Base-by-base conservation (phyloP, 2,797 vertebrate species). In the Leptoclinus maculatus region DNA sequence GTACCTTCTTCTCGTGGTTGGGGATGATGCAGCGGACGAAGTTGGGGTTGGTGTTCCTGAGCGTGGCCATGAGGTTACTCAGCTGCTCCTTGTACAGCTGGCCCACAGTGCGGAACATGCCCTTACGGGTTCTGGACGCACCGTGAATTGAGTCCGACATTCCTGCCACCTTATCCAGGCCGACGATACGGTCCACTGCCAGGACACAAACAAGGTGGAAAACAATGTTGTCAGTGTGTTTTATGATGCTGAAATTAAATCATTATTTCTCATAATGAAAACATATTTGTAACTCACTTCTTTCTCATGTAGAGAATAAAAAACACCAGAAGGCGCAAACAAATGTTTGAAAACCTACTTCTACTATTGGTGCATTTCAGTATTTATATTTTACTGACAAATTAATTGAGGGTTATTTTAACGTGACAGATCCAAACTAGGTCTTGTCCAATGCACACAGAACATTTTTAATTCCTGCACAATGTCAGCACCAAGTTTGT, bases 1-100 rank as follows among this genome's bases (percentile, higher is more conserved):
- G 32, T 73, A 99, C 98, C 97, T 99, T 99, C 89, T 99, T 99
- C 95, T 99, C 98, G 0, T 99, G 98, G 91, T 99, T 99, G 66
- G 98, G 98, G 80, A 99, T 99, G 93, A 99, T 99, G 87, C 98
- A 99, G 83, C 98, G 98, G 73, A 99, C 98, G 0, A 99, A 99
- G 94, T 99, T 99, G 38, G 98, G 98, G 90, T 99, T 99, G 90
- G 98, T 99, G 91, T 99, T 99, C 83, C 97, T 95, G 72, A 99
- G 91, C 0, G 98, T 99, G 83, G 97, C 94, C 98, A 99, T 99
- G 70, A 99, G 96, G 90, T 99, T 99, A 76, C 96, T 92, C 85
- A 99, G 95, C 89, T 99, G 98, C 78, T 99, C 98, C 90, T 99
- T 99, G 92, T 99, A 99, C 57, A 99, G 96, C 88, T 99, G 98